These are phyloP conservation scores for Sus scrofa DNA, from an alignment of 2,113 vertebrate species.

Conservation along the genomic window DNA sequence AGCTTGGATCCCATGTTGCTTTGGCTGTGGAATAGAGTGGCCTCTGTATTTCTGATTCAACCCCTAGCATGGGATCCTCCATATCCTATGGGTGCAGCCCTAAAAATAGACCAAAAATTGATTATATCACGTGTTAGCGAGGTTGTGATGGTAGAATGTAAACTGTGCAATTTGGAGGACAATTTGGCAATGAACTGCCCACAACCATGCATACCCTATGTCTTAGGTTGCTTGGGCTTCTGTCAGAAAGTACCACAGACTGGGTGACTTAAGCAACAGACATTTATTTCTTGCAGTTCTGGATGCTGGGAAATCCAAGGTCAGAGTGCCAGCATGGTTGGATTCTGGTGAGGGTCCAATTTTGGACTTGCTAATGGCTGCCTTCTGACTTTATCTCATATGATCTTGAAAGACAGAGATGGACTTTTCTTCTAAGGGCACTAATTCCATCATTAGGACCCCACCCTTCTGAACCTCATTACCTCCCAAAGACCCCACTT, in stretches of 20 bases:
- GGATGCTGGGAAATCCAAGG: not conserved
- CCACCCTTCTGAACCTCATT: not conserved
- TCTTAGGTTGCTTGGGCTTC: not conserved
- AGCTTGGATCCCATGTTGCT: no score
- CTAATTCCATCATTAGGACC: not conserved
- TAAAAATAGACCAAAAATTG: not conserved
- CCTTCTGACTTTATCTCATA: not conserved
- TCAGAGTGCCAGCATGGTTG: not conserved
- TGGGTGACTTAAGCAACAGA: not conserved
- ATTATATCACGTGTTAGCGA: not conserved
- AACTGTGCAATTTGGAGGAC: not conserved
- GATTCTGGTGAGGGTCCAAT: not conserved
- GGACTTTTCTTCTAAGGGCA: not conserved
- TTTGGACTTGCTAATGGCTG: not conserved
- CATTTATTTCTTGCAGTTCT: not conserved
- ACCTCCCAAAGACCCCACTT: not conserved
- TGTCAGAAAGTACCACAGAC: not conserved
- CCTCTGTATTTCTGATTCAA: no score
- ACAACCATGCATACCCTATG: not conserved
- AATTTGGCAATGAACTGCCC: not conserved
- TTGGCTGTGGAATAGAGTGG: no score
- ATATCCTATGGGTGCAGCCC: no score
- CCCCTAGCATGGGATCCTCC: no score
- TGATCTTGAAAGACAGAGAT: not conserved
- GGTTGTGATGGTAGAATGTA: not conserved